A percentile compares a stretch with the other conserved stretches of the same genome.
Evolutionary conservation across 2,888 invertebrate genomes (phyloP).

Genomic region (Ectobius pallidus): DNA sequence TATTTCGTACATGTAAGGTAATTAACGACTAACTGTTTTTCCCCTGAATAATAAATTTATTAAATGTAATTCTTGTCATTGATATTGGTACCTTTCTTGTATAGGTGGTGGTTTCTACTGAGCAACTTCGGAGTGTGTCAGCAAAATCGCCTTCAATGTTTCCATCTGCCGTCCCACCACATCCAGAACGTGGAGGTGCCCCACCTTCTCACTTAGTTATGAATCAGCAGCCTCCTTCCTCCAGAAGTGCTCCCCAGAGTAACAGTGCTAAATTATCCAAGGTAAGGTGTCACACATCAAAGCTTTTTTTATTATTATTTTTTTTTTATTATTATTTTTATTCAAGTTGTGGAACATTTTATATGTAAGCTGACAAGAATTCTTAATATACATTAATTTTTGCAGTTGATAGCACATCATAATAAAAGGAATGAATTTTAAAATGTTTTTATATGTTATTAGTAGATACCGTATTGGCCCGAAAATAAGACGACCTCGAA

Average conservation of each 20-base stretch:
- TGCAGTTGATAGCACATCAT: too few relatives aligned
- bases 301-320: neutral
- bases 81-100: too few relatives aligned
- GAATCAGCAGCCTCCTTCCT: slow-evolving; percentile 48
- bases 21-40: too few relatives aligned
- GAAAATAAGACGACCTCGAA: too few relatives aligned
- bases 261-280: slow-evolving; percentile 35
- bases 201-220: slow-evolving; percentile 47
- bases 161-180: slow-evolving; percentile 56
- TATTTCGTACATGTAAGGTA: too few relatives aligned
- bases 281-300: slow-evolving; percentile 10
- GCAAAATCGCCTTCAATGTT: slow-evolving; percentile 55
- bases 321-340: slow-evolving; percentile 4
- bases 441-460: too few relatives aligned
- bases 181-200: slow-evolving; percentile 25
- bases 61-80: too few relatives aligned
- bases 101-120: slow-evolving; percentile 41
- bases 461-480: too few relatives aligned
- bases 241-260: slow-evolving; percentile 28
- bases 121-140: slow-evolving; percentile 43
- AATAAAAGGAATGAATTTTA: too few relatives aligned
- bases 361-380: neutral
- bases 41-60: too few relatives aligned
- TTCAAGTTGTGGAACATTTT: too few relatives aligned
- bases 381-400: neutral